Evolutionary conservation across 2,797 vertebrate genomes (phyloP), one percentile per base, ranked within the genome.

Genomic region (Simalia tracyae): DNA sequence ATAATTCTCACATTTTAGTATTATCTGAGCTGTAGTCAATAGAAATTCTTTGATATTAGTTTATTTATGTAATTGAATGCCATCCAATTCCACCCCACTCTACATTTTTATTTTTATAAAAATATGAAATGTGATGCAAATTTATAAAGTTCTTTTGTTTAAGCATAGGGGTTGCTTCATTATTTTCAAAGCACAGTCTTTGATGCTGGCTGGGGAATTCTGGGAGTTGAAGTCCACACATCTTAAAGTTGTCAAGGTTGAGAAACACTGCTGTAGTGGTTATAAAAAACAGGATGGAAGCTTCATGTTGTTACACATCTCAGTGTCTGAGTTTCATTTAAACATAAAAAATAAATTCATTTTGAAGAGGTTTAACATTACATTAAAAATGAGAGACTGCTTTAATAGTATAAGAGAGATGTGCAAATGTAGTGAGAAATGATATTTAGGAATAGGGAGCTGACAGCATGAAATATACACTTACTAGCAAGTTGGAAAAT

Each of bases 401-500:
- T 31, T 1, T 57, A 91, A 91, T 68, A 50, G 90, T 91, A 5
- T 88, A 89, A 63, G 14, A 0, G 90, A 5, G 87, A 24, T 87
- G n/a, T 56, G 26, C 60, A 57, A 15, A 24, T 90, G 42, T 59
- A 59, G 9, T 54, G 28, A 26, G 59, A 72, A 87, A 66, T 56
- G 87, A 76, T 87, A 3, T 28, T 61, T 76, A 92, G 24, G 6
- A 93, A 54, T 0, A 84, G 4, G 1, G 5, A 88, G 17, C 10
- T 3, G n/a, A 8, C 31, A 94, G 5, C 6, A 88, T 14, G 68
- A 81, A 26, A 15, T 91, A 93, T 5, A 60, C 7, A 9, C 84
- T 91, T 91, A 5, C 1, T 24, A 84, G 86, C 24, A 4, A 89
- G 84, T 76, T 15, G 28, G 61, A 46, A 93, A 92, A 93, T 94